Base-by-base conservation (phyloP, 2,797 vertebrate species). In the Ctenopoma kingsleyae region DNA sequence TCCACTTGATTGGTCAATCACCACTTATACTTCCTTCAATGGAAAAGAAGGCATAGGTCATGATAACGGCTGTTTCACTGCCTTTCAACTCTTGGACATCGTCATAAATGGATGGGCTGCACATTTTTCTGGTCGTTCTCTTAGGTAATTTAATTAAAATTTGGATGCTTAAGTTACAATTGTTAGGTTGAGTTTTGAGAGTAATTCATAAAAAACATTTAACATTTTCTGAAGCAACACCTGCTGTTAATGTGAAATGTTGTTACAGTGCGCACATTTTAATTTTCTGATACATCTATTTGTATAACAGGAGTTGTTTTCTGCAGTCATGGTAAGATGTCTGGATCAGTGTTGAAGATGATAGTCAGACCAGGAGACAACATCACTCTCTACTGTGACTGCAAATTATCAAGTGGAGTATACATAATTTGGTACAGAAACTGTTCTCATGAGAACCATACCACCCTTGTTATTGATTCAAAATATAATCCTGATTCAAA, bases 401-500 rank as follows among this genome's bases (percentile, higher is more conserved):
- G 61, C 4, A 71, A 25, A 64, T 0, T 0, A 8, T 56, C 54
- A 3, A 0, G 0, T 17, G 69, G 54, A 43, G n/a, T 7, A 10
- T 25, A 23, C 11, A 53, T 73, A 22, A 10, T 57, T 40, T 90
- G 86, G 85, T 76, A 25, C 60, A 80, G 78, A 19, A 80, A 85
- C 46, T 85, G 83, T 13, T 83, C 67, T 22, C 79, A 89, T 67
- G 16, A 61, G 15, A 50, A 85, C 9, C 82, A 84, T 25, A 79
- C 78, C 6, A 4, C 62, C n/a, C 67, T 86, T 20, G 4, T 66
- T 41, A 25, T 23, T 74, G 88, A 17, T 80, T 79, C 65, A 44
- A 12, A 13, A 38, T 12, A 38, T 35, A n/a, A n/a, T n/a, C 23
- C 23, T 23, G 25, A 27, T 27, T 27, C 25, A 27, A 27, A 27